Base-by-base conservation (phyloP, 2,113 vertebrate genomes). In the Ovis canadensis region DNA sequence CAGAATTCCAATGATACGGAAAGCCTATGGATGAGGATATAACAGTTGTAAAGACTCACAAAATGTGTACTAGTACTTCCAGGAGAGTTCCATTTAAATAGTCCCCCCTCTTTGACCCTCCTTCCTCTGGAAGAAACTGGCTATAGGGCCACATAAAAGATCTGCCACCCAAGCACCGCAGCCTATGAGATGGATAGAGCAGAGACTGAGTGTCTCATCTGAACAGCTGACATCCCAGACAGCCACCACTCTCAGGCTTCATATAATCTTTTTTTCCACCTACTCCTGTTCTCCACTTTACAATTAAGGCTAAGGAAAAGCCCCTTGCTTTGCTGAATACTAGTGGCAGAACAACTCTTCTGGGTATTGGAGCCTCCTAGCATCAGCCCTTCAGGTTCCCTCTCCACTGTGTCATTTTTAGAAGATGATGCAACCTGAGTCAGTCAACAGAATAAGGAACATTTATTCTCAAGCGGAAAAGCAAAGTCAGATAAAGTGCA, bases 381-480 rank as follows among this genome's bases (percentile, higher is more conserved):
- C 36, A 16, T 71, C 8, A 59, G 43, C 25, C 48, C 62, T 55
- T 90, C 80, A 59, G 33, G 43, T 45, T 64, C 25, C 84, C 71
- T 94, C 21, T 71, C 57, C 62, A 29, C 2, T 89, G 14, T 82
- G 54, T 85, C 13, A 64, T 64, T 94, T 90, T 59, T 88, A 36
- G 77, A 96, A 86, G 59, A 82, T n/a, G 15, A n/a, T 45, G 7
- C 59, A 91, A 50, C 52, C 90, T n/a, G 82, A 95, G 12, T 59
- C 57, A 77, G 31, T 50, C 60, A 96, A 97, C 50, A 88, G 59
- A 97, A 36, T 81, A 90, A 83, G 43, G 29, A 74, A 88, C 36
- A 67, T 82, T 94, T 91, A 96, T 91, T 96, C 92, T 93, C 87
- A 91, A 91, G 71, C 25, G 77, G 59, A 96, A 88, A 96, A 96